phyloP scores from a whole-genome alignment of 2,797 vertebrate species.

The Passerculus sandwichensis region DNA sequence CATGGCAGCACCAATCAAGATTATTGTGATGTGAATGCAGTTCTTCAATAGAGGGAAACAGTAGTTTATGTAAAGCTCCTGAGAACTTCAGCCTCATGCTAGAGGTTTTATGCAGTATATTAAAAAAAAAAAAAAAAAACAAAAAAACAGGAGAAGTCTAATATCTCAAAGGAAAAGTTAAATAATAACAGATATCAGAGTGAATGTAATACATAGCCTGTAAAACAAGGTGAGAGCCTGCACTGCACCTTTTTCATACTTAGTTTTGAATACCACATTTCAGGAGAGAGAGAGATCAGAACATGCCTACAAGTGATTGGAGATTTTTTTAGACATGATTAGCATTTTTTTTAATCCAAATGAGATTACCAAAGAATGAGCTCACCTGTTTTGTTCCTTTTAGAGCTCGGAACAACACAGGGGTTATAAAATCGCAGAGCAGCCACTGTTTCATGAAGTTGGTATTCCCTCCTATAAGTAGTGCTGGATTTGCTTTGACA shows the following conservation, averaged over 20 bases:
- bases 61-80: background rate
- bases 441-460: background rate
- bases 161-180: background rate
- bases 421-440: background rate
- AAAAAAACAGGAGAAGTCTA: background rate
- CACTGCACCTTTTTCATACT: background rate
- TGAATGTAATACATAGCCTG: background rate
- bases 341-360: constrained; percentile 31
- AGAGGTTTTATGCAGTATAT: background rate
- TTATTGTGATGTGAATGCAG: background rate
- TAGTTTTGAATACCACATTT: background rate
- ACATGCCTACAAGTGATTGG: background rate
- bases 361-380: constrained; percentile 27
- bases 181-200: background rate
- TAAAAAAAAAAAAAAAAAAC: background rate
- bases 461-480: background rate
- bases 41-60: background rate
- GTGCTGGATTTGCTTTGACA: background rate
- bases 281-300: background rate
- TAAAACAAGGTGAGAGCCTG: background rate
- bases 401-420: background rate
- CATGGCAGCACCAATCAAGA: background rate
- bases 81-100: background rate
- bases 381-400: constrained; percentile 57
- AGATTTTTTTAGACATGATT: constrained; percentile 28